Evolutionary conservation across 2,888 invertebrate genomes (phyloP).

Genomic region (Nephrotoma appendiculata): DNA sequence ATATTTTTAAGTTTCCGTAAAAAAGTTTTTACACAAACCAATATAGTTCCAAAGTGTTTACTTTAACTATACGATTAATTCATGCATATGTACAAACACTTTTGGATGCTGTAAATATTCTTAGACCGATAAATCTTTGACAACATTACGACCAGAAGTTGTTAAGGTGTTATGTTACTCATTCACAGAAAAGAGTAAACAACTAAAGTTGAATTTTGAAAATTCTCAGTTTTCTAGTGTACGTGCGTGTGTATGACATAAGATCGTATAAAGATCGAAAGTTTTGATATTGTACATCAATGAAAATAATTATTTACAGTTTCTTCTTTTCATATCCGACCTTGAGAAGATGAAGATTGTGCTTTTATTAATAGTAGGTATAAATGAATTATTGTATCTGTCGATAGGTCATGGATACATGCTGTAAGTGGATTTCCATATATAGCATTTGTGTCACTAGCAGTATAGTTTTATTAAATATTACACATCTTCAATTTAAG

Average conservation of each 20-base stretch:
- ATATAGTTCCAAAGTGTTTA: not conserved
- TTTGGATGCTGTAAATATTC: too few relatives aligned
- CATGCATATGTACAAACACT: too few relatives aligned
- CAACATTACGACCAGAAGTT: too few relatives aligned
- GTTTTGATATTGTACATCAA: not conserved
- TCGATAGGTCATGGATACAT: not conserved
- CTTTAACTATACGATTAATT: not conserved
- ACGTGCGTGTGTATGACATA: not conserved
- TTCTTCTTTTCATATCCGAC: not conserved
- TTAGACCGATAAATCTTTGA: too few relatives aligned
- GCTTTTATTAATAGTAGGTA: not conserved
- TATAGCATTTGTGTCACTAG: not conserved
- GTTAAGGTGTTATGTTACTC: not conserved
- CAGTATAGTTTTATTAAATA: not conserved
- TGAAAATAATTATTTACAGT: not conserved
- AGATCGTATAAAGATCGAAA: not conserved
- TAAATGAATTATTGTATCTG: not conserved
- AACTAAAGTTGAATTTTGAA: not conserved
- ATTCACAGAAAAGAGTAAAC: not conserved
- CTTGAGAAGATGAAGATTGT: not conserved
- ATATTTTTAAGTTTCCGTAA: not conserved
- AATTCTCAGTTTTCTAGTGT: not conserved
- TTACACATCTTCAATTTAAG: not conserved
- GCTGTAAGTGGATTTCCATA: not conserved
- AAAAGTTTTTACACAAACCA: not conserved